Evolutionary conservation across 2,797 vertebrate species (phyloP), one percentile per base, ranked within the genome.

Genomic region (Muscicapa comitata): DNA sequence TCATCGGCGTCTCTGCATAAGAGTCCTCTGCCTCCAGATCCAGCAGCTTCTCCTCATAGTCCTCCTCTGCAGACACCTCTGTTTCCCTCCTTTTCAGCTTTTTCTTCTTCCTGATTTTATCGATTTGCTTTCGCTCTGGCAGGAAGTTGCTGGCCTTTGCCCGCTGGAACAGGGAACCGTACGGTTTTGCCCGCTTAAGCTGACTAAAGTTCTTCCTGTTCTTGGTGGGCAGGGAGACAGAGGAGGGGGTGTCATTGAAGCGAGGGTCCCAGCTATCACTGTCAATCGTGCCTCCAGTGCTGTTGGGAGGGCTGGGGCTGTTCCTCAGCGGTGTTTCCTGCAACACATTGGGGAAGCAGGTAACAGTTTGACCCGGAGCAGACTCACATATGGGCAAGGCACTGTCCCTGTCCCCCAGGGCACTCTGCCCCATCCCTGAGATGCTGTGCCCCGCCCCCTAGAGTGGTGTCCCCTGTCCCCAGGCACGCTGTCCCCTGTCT

Each of bases 231-330:
- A 97, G 65, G 86, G 96, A 93, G 35, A 97, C 98, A 1, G 94
- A 90, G 5, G 90, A 96, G 10, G 92, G 93, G 65, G 94, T 97
- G 54, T 98, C 93, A 1, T 97, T 93, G 81, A 98, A 98, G 9
- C 98, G 97, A 0, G 98, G 96, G 4, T 99, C 99, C 99, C 99
- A 99, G 82, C 99, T 98, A 16, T 99, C 99, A 4, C 99, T 99
- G 98, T 99, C 99, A 2, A 98, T 97, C 2, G 99, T 99, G 94
- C 99, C 99, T 10, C 99, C 99, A 1, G 99, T 99, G 96, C 99
- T 99, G 97, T 99, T 99, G 35, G 99, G 99, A 3, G 99, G 99
- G 92, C 99, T 99, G 84, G 99, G 99, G 93, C 99, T 99, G 96
- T 98, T 99, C 95, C 99, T 98, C 85, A 99, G 94, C 4, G 99